Evolutionary conservation across 2,113 vertebrate species (phyloP).

Genomic region (Passer montanus): DNA sequence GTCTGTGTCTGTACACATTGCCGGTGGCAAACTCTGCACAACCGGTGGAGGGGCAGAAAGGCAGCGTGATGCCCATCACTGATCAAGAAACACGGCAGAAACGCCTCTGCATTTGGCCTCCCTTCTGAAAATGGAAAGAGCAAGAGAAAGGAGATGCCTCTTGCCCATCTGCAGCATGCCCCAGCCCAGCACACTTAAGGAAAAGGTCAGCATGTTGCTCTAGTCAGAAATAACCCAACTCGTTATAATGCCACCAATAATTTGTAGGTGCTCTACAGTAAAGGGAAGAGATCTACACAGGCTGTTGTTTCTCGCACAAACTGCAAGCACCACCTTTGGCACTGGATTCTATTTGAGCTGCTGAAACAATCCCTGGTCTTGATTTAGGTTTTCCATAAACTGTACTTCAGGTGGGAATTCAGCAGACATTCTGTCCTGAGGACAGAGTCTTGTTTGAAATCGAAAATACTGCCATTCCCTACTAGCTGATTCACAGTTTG

Average conservation of each 20-base stretch:
- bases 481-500: neutral
- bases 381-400: neutral
- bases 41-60: neutral
- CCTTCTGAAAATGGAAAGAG: neutral
- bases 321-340: neutral
- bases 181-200: neutral
- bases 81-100: too few relatives aligned
- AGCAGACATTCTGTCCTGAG: neutral
- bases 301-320: neutral
- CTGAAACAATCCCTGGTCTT: neutral
- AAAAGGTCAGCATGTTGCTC: neutral
- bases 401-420: neutral
- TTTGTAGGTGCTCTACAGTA: neutral
- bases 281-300: neutral
- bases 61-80: neutral
- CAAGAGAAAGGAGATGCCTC: neutral
- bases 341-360: neutral
- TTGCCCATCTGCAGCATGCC: neutral
- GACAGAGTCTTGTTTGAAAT: neutral
- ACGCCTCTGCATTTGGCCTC: too few relatives aligned
- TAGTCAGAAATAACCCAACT: neutral
- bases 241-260: neutral
- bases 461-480: neutral
- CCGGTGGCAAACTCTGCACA: too few relatives aligned
- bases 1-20: rapidly evolving